A percentile compares a stretch with the other conserved stretches of the same genome.
These are phyloP conservation scores for Kobus ellipsiprymnus DNA, from an alignment of 2,113 vertebrate genomes.

Conservation along the genomic window DNA sequence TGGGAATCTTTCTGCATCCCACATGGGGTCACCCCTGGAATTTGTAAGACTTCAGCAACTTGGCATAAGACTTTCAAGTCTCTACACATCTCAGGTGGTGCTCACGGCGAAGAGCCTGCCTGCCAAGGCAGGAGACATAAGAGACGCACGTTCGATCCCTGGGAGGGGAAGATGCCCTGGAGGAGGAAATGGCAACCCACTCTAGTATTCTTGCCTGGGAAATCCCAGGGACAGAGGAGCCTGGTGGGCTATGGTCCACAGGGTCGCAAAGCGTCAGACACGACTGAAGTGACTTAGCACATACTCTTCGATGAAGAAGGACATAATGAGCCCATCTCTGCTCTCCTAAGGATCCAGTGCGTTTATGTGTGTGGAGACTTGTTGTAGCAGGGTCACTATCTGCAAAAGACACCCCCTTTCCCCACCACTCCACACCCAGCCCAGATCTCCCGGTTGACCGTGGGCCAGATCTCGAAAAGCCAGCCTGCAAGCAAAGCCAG, in stretches of 20 bases:
- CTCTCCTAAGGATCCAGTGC: rapidly evolving
- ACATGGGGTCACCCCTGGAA: background rate
- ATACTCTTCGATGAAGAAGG: background rate
- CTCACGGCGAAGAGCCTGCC: rapidly evolving
- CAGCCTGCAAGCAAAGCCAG: rapidly evolving
- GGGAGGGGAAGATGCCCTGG: background rate
- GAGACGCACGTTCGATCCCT: rapidly evolving
- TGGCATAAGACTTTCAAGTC: background rate
- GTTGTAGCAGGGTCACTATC: rapidly evolving
- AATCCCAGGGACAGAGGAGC: background rate
- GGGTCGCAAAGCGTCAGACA: background rate
- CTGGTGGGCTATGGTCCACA: rapidly evolving
- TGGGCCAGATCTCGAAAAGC: background rate
- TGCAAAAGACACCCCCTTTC: rapidly evolving
- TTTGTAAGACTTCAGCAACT: background rate
- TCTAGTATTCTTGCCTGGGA: background rate
- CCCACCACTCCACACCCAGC: rapidly evolving
- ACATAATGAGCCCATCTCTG: rapidly evolving
- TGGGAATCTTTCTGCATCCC: background rate
- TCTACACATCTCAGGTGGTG: rapidly evolving
- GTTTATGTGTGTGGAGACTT: rapidly evolving
- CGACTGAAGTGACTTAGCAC: background rate
- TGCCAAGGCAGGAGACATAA: background rate
- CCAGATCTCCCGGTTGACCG: rapidly evolving
- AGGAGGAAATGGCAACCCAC: background rate